These are phyloP conservation scores for Sphenopsis melanotis DNA, from an alignment of 2,797 vertebrate species.

Conservation along the genomic window DNA sequence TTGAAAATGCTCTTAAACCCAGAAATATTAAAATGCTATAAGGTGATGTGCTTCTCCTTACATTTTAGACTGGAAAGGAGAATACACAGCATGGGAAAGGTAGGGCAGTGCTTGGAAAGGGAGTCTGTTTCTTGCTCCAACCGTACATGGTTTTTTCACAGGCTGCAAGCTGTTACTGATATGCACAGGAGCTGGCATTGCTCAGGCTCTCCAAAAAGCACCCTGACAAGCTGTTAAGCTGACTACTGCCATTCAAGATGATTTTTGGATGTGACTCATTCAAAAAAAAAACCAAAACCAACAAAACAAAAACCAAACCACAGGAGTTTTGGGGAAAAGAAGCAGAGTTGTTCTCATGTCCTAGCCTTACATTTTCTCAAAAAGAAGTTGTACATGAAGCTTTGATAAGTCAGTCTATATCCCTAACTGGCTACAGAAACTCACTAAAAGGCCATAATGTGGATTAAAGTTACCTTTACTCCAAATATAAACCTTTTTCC, in stretches of 20 bases:
- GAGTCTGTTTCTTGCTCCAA: neutral
- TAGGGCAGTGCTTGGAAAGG: neutral
- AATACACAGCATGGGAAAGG: neutral
- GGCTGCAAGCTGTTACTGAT: constrained; percentile 18
- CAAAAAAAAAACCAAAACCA: neutral
- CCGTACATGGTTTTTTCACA: neutral
- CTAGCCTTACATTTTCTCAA: neutral
- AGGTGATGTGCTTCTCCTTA: neutral
- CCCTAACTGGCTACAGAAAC: neutral
- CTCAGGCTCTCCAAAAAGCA: constrained; percentile 6
- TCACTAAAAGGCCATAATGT: neutral
- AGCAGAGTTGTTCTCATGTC: neutral
- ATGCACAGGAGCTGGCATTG: neutral
- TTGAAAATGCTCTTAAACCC: neutral
- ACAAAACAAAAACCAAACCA: neutral
- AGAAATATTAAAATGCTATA: neutral
- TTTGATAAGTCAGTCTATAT: neutral
- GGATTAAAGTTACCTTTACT: constrained; percentile 82
- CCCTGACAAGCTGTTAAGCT: constrained; percentile 28
- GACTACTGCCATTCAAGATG: constrained; percentile 4
- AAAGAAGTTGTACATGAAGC: neutral
- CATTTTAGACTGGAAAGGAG: neutral
- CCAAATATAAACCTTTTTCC: constrained; percentile 90
- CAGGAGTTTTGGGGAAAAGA: neutral
- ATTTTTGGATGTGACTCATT: neutral